Evolutionary conservation across 1,140 invertebrate genomes (phyloP).

Genomic region (Pygmarrhopalites habei): DNA sequence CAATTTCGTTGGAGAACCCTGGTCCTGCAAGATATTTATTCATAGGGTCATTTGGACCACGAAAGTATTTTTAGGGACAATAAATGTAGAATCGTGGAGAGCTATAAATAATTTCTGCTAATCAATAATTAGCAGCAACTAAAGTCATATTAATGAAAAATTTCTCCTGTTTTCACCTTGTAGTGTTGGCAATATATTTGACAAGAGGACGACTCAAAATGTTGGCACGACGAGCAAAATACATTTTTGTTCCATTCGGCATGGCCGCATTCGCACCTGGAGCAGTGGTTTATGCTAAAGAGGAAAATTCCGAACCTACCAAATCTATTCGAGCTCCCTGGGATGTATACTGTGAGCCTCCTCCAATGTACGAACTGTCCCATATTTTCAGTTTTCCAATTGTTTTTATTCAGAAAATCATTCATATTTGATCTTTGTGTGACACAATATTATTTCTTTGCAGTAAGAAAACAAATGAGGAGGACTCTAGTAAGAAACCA

Average conservation of each 20-base stretch:
- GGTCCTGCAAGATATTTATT: too few relatives aligned
- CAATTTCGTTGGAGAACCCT: too few relatives aligned
- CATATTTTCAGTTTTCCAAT: background rate
- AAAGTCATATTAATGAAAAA: too few relatives aligned
- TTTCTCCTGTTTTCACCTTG: too few relatives aligned
- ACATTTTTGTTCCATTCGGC: conserved; percentile 16
- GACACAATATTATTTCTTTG: background rate
- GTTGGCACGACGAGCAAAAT: background rate
- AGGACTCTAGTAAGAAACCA: background rate
- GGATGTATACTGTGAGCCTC: conserved; percentile 10
- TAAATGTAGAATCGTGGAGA: too few relatives aligned
- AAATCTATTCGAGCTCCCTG: background rate
- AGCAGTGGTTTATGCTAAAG: conserved; percentile 6
- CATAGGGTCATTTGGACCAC: too few relatives aligned
- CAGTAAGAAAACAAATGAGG: background rate
- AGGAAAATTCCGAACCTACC: background rate
- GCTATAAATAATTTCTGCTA: too few relatives aligned
- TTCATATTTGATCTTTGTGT: background rate
- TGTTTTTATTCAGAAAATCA: background rate
- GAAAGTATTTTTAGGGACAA: too few relatives aligned
- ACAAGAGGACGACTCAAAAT: too few relatives aligned
- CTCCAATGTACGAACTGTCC: background rate
- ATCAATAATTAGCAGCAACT: too few relatives aligned
- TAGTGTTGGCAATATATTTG: too few relatives aligned
- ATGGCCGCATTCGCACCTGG: background rate